Evolutionary conservation across 2,797 vertebrate genomes (phyloP).

Genomic region (Valencia hispanica): DNA sequence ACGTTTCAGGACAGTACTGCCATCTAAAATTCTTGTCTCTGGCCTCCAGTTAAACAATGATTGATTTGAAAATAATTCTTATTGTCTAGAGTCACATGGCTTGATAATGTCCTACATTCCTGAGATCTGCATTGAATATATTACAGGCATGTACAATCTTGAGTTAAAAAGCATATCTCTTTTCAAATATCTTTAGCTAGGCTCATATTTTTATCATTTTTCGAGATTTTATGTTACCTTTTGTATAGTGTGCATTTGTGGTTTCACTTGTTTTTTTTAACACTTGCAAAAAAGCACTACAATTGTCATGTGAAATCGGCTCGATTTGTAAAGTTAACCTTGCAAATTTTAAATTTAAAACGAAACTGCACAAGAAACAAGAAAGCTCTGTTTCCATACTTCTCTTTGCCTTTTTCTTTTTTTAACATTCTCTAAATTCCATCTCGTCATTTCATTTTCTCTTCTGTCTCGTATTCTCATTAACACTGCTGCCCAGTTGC

Average conservation of each 20-base stretch:
- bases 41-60: neutral
- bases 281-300: neutral
- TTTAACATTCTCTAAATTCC: slow-evolving; percentile 50
- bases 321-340: neutral
- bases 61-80: neutral
- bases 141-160: too few species aligned
- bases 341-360: neutral
- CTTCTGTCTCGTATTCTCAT: slow-evolving; percentile 60
- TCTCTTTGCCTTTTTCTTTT: slow-evolving; percentile 11
- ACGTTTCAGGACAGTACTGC: neutral
- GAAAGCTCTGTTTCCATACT: slow-evolving; percentile 30
- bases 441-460: slow-evolving; percentile 59
- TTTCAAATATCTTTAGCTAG: neutral
- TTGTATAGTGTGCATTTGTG: neutral
- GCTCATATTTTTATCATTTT: neutral
- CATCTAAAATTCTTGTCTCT: neutral
- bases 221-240: neutral
- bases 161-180: neutral
- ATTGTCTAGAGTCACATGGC: neutral
- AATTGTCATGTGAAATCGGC: neutral
- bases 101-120: neutral
- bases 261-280: neutral
- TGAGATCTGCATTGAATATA: neutral
- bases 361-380: slow-evolving; percentile 41
- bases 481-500: slow-evolving; percentile 64